These are phyloP conservation scores for Pogona vitticeps DNA, from an alignment of 2,113 vertebrate genomes.

Conservation along the genomic window DNA sequence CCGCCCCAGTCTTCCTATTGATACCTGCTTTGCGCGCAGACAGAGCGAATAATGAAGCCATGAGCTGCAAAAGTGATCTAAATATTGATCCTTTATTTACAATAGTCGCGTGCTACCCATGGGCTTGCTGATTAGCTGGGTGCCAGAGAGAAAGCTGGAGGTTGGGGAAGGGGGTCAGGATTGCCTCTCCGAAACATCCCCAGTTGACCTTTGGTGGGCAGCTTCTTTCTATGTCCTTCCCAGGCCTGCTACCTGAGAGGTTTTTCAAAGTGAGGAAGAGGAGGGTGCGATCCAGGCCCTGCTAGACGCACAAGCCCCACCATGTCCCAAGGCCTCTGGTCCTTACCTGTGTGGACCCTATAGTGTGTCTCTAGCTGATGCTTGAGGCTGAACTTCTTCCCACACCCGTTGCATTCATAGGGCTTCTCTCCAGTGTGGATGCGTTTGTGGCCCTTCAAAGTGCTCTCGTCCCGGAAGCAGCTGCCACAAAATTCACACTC, in stretches of 20 bases:
- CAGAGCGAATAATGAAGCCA: conserved; percentile 83
- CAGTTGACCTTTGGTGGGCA: not conserved
- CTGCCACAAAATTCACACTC: conserved; percentile 99
- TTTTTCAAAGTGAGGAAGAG: not conserved
- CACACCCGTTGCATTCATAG: conserved; percentile 95
- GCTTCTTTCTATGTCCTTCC: too few relatives aligned
- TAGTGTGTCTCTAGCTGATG: conserved; percentile 99
- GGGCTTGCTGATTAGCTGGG: not conserved
- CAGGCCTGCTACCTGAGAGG: too few relatives aligned
- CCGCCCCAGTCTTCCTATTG: conserved; percentile 61
- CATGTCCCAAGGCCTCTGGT: not conserved
- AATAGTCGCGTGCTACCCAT: conserved; percentile 43
- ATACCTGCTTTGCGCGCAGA: conserved; percentile 62
- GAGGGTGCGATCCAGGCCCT: too few relatives aligned
- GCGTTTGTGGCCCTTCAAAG: conserved; percentile 96
- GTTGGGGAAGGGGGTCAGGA: too few relatives aligned
- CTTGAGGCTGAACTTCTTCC: conserved; percentile 99
- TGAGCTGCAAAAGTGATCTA: conserved; percentile 84
- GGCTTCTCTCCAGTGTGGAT: conserved; percentile 95
- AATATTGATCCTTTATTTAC: conserved; percentile 84
- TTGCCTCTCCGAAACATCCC: too few relatives aligned
- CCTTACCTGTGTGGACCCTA: conserved; percentile 93
- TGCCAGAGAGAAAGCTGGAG: conserved; percentile 10
- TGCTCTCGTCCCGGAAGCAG: conserved; percentile 98
- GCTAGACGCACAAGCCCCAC: not conserved